phyloP scores from a whole-genome alignment of 2,113 vertebrate species.

The Zootoca vivipara region DNA sequence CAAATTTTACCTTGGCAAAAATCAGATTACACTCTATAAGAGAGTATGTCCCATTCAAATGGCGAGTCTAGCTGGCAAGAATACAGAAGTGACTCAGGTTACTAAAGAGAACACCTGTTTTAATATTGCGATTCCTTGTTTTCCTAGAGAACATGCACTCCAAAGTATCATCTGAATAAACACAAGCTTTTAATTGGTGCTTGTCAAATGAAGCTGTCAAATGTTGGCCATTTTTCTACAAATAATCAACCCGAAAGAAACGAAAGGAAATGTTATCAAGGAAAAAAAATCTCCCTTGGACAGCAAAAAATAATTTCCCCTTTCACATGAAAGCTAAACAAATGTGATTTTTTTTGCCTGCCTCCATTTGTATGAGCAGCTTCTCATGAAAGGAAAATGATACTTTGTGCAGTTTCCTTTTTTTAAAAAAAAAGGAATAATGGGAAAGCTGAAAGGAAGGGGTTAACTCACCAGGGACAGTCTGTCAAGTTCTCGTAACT shows the following conservation, averaged over 20 bases:
- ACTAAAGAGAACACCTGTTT: background rate
- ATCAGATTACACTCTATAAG: background rate
- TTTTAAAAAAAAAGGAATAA: background rate
- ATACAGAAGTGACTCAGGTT: too few species aligned
- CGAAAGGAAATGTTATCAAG: background rate
- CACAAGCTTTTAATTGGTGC: background rate
- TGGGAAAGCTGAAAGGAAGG: conserved; percentile 35
- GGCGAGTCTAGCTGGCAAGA: too few species aligned
- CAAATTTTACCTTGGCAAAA: background rate
- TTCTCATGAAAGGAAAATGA: background rate
- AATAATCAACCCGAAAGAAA: background rate
- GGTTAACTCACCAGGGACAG: conserved; percentile 54
- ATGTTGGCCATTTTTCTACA: background rate
- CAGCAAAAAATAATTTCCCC: background rate
- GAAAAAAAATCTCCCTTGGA: background rate
- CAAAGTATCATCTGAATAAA: background rate
- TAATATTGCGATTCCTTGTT: background rate
- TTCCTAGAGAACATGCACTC: background rate
- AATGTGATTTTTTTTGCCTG: background rate
- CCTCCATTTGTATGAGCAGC: background rate
- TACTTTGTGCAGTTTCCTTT: background rate
- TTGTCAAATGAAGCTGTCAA: background rate
- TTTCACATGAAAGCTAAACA: background rate
- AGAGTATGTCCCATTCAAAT: background rate
- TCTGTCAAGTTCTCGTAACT: conserved; percentile 67